phyloP scores from a whole-genome alignment of 2,797 vertebrate species.

The Scolopax bukidnonensis region DNA sequence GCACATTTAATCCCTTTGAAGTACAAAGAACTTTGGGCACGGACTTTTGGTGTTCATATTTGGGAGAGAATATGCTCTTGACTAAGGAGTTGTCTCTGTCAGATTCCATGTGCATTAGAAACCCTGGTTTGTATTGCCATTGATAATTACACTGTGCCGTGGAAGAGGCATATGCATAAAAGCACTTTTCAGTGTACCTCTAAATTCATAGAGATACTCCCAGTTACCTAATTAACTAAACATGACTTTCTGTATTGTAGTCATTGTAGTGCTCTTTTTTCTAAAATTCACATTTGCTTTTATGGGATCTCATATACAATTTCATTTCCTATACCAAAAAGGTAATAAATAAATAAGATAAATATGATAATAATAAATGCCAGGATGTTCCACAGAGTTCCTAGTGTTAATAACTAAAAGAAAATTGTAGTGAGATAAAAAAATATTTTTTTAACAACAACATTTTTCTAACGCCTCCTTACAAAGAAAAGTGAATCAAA shows the following conservation, averaged over 20 bases:
- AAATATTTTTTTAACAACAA: neutral
- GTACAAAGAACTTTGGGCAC: neutral
- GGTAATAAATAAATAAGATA: too few relatives aligned
- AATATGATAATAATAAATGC: neutral
- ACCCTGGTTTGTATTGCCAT: neutral
- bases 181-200: neutral
- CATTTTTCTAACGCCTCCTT: neutral
- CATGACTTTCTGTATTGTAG: neutral
- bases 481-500: slow-evolving; percentile 16
- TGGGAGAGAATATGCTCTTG: neutral
- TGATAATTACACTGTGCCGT: neutral
- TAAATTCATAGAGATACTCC: neutral
- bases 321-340: slow-evolving; percentile 22
- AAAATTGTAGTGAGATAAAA: neutral
- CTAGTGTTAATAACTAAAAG: slow-evolving; percentile 39
- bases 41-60: neutral
- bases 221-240: neutral
- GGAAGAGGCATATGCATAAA: neutral
- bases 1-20: neutral
- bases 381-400: neutral
- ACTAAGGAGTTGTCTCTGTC: neutral
- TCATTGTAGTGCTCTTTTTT: neutral
- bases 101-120: neutral
- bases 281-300: slow-evolving; percentile 27
- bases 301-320: neutral